Base-by-base conservation (phyloP, 2,797 vertebrate species). In the Poeciliopsis paucimaculata region DNA sequence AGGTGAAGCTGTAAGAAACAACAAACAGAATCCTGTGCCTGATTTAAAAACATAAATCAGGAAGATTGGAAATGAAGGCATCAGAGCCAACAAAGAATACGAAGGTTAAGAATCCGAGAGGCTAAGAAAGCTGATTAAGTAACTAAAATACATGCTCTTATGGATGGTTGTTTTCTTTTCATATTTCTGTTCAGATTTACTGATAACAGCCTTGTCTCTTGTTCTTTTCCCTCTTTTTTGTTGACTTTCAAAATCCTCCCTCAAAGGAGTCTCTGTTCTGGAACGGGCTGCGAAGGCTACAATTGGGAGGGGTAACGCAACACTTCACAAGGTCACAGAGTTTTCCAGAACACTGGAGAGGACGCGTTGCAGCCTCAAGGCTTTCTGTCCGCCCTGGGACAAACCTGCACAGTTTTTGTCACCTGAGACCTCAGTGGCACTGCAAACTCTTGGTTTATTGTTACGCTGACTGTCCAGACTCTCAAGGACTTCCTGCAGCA, bases 231-330 rank as follows among this genome's bases (percentile, higher is more conserved):
- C 64, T 68, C 23, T 45, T 11, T 55, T 73, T 26, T 53, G 51
- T 53, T 1, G 41, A 83, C 80, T 79, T 84, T 74, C n/a, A 31
- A 73, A 79, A 72, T 75, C 73, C 66, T 85, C 78, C 72, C 62
- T 94, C 85, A 94, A 95, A 92, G 83, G 88, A 73, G 78, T 74
- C 92, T 94, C 89, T 95, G 93, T 94, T 92, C 86, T 62, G 78
- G 79, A 87, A 88, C 75, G 43, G 83, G 77, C 62, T 78, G 10
- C 20, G 53, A 76, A 82, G 85, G 64, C 86, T 64, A 84, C 88
- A 87, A 90, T 83, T 88, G 82, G 86, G 81, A 84, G 89, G 80
- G 83, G 94, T 92, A 95, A 95, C 3, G 74, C 81, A 87, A 95
- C 88, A 88, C 92, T 91, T 79, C 77, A 87, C 76, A 47, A 87